Percentiles rank a stretch among this genome's conserved stretches.
Evolutionary conservation across 2,888 invertebrate species (phyloP).

Genomic region (Chrysotoxum bicinctum): DNA sequence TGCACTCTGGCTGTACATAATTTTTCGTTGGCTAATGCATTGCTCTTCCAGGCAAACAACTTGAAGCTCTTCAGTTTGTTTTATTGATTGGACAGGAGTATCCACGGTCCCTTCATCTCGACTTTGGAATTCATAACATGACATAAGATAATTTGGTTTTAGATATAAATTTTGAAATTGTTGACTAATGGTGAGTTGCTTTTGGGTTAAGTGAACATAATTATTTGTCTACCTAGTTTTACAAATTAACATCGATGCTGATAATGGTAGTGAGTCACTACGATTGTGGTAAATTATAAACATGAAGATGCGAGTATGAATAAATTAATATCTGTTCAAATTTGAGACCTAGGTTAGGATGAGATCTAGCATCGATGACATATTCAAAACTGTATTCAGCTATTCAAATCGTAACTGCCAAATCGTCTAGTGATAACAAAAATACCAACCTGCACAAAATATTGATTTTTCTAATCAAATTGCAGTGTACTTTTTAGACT

Average conservation of each 20-base stretch:
- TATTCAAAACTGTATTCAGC: background rate
- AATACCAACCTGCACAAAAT: background rate
- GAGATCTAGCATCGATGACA: background rate
- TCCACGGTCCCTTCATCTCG: constrained; percentile 30
- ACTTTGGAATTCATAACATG: constrained; percentile 42
- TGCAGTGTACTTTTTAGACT: background rate
- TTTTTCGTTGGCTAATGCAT: constrained; percentile 46
- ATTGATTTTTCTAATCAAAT: constrained; percentile 6
- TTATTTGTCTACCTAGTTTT: background rate
- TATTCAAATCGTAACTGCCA: constrained; percentile 19
- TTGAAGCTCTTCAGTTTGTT: constrained; percentile 43
- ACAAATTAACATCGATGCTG: background rate
- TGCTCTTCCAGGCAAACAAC: constrained; percentile 67
- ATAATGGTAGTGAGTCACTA: background rate
- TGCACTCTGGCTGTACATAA: constrained; percentile 67
- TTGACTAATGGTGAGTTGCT: background rate
- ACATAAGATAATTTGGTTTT: constrained; percentile 9
- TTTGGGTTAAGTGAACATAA: background rate
- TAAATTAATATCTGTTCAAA: background rate
- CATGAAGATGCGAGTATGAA: background rate
- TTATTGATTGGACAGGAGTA: constrained; percentile 4
- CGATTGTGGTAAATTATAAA: background rate
- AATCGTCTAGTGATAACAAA: background rate
- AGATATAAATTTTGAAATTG: background rate
- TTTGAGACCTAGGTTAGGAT: background rate